Conservation (phyloP, 2,113 vertebrate species). For the Phasianus colchicus region DNA sequence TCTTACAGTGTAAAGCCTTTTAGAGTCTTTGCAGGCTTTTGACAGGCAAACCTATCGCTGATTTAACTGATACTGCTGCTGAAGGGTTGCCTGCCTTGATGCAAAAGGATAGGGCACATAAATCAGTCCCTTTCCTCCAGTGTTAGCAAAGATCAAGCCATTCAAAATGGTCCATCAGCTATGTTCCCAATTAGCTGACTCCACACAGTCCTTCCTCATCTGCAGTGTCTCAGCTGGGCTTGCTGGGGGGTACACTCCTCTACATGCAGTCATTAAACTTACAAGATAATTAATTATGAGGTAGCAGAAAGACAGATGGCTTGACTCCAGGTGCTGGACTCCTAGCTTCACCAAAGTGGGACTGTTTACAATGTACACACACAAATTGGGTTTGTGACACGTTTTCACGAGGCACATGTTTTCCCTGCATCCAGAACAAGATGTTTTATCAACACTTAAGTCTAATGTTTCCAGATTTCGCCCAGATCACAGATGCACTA, state of each 20-base stretch:
- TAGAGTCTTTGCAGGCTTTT: neutral
- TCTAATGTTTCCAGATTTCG: neutral
- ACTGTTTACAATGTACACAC: neutral
- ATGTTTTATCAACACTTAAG: neutral
- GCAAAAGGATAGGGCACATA: neutral
- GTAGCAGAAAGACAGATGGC: neutral
- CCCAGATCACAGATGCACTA: neutral
- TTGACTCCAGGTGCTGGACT: conserved; percentile 30
- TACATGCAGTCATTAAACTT: neutral
- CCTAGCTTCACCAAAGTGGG: neutral
- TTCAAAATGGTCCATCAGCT: neutral
- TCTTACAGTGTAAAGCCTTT: neutral
- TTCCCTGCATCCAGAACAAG: neutral
- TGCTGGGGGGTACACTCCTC: neutral
- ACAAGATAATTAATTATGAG: conserved; percentile 4
- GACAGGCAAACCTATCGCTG: neutral
- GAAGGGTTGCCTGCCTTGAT: neutral
- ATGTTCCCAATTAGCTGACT: neutral
- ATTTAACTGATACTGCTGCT: neutral
- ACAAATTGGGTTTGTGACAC: neutral
- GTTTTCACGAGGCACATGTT: neutral
- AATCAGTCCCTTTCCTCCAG: neutral
- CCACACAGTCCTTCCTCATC: conserved; percentile 2
- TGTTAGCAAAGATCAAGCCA: neutral
- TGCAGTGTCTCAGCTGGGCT: neutral